These are phyloP conservation scores for Calidris pygmaea DNA, from an alignment of 2,113 vertebrate species.

Conservation along the genomic window DNA sequence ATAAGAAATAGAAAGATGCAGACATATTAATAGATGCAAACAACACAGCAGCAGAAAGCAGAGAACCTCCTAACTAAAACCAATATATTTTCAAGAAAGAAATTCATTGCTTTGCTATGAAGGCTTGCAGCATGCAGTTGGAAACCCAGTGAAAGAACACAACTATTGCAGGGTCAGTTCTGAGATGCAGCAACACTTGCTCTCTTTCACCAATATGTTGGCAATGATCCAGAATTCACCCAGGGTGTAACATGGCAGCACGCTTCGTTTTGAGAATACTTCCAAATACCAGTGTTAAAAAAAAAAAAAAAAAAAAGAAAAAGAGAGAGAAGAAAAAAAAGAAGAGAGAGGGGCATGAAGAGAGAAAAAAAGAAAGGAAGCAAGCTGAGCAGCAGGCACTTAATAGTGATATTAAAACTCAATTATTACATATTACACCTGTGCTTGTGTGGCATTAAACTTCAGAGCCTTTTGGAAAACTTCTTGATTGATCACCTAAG, in stretches of 20 bases:
- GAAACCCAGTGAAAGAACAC: neutral
- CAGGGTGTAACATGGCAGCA: neutral
- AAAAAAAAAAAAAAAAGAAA: neutral
- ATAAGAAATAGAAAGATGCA: neutral
- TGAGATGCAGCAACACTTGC: neutral
- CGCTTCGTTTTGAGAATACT: neutral
- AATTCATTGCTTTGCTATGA: neutral
- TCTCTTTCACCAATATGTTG: neutral
- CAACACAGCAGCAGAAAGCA: neutral
- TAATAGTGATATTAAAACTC: no score
- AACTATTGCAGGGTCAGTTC: neutral
- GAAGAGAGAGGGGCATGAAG: no score
- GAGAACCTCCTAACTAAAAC: neutral
- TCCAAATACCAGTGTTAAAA: neutral
- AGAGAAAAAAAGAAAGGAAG: no score
- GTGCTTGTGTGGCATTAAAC: no score
- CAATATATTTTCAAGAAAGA: neutral
- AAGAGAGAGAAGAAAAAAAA: neutral
- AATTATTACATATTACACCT: no score
- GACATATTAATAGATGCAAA: neutral
- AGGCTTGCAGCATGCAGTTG: neutral
- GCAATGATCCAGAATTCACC: neutral
- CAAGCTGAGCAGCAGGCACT: no score
- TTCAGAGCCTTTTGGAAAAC: neutral
- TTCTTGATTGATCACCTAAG: neutral